Conservation (phyloP, 2,888 invertebrate genomes). For the Protophormia terraenovae region DNA sequence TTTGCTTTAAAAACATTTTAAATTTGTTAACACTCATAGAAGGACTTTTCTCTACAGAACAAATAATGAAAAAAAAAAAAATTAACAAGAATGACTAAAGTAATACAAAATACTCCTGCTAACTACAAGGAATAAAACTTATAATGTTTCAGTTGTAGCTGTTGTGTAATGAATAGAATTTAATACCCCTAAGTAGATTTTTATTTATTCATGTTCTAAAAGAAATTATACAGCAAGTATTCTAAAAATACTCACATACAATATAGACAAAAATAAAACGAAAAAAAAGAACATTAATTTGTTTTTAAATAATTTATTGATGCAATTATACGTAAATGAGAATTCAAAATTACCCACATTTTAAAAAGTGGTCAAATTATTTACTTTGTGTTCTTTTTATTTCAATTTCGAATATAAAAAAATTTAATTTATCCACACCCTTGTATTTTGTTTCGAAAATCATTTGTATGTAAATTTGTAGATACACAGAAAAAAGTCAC, state of each 20-base stretch:
- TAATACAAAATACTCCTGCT: not conserved
- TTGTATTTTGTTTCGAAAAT: not conserved
- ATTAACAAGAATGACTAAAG: not conserved
- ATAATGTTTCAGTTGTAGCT: not conserved
- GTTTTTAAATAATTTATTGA: slow-evolving; percentile 58
- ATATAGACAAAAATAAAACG: not conserved
- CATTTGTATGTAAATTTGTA: slow-evolving; percentile 9
- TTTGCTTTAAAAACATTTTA: not conserved
- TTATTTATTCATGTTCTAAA: slow-evolving; percentile 18
- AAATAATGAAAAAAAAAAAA: not conserved
- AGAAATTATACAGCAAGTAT: too few species aligned
- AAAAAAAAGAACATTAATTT: slow-evolving; percentile 32
- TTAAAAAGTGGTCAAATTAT: slow-evolving; percentile 14
- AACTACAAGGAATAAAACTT: not conserved
- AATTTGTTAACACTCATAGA: not conserved
- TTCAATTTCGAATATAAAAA: too few species aligned
- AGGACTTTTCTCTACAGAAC: not conserved
- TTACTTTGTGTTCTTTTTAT: not conserved
- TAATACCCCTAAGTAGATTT: slow-evolving; percentile 3
- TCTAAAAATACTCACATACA: not conserved
- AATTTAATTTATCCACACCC: not conserved
- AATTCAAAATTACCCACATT: slow-evolving; percentile 43
- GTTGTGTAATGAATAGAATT: not conserved
- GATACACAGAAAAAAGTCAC: not conserved
- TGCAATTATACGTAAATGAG: slow-evolving; percentile 49